These are phyloP conservation scores for Drosophila birchii DNA, from an alignment of 2,888 invertebrate species.

Conservation along the genomic window DNA sequence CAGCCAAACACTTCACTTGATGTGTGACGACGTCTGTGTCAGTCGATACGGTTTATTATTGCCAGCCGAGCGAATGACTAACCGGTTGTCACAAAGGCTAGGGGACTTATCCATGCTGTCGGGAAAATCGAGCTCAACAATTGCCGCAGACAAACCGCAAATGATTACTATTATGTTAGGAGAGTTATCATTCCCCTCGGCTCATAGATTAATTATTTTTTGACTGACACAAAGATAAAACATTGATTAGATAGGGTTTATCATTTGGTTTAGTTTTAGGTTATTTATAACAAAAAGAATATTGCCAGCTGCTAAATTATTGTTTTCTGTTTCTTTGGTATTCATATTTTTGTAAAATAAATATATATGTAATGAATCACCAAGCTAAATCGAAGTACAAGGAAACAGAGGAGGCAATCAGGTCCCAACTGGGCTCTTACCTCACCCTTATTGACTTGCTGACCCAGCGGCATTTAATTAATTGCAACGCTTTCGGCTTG, in stretches of 20 bases:
- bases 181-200: neutral
- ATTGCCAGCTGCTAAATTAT: neutral
- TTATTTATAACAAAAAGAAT: neutral
- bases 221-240: neutral
- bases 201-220: slow-evolving; percentile 5
- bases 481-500: slow-evolving; percentile 56
- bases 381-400: neutral
- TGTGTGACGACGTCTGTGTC: slow-evolving; percentile 53
- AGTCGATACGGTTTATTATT: slow-evolving; percentile 70
- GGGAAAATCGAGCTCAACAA: neutral
- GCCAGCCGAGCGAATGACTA: slow-evolving; percentile 62
- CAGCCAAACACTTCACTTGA: slow-evolving; percentile 68
- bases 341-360: neutral
- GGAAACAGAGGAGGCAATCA: neutral
- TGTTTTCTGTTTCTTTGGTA: neutral
- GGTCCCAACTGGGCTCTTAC: slow-evolving; percentile 41
- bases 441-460: slow-evolving; percentile 33
- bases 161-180: neutral
- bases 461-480: slow-evolving; percentile 70
- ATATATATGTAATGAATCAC: neutral
- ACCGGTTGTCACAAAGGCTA: slow-evolving; percentile 19
- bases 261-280: neutral
- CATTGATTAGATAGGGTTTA: slow-evolving; percentile 10
- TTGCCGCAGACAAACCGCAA: neutral
- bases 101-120: neutral